These are phyloP conservation scores for Chaetura pelagica DNA, from an alignment of 2,113 vertebrate genomes.

Conservation along the genomic window DNA sequence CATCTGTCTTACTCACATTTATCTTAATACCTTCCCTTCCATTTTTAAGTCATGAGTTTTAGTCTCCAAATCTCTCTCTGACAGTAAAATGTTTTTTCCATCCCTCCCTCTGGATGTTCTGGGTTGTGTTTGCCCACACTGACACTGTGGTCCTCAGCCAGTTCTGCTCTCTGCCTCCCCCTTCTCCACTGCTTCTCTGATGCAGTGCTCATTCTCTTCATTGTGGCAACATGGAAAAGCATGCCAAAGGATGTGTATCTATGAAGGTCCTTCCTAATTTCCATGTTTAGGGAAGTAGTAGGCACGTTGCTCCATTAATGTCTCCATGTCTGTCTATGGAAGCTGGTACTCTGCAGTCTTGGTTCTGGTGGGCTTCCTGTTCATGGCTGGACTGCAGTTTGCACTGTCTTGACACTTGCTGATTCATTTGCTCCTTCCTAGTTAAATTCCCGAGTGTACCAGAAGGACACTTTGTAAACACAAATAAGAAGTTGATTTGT, in stretches of 20 bases:
- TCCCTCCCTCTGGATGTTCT: fast-evolving
- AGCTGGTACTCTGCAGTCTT: neutral
- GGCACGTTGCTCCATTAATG: neutral
- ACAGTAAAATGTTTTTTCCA: neutral
- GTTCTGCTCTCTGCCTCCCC: neutral
- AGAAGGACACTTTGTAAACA: neutral
- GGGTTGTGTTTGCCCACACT: neutral
- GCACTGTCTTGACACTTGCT: neutral
- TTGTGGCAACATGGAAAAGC: neutral
- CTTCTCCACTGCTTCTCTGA: neutral
- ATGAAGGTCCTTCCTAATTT: neutral
- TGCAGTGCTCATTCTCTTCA: neutral
- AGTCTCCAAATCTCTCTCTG: too few relatives aligned
- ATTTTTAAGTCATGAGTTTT: neutral
- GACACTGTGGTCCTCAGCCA: neutral
- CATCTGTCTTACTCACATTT: neutral
- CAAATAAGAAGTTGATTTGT: neutral
- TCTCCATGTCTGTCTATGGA: neutral
- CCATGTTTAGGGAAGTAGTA: neutral
- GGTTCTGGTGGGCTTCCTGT: neutral
- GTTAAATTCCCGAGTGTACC: fast-evolving
- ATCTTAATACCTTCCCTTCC: neutral
- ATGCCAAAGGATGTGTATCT: too few relatives aligned
- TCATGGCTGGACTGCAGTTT: neutral
- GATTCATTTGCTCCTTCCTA: neutral